Evolutionary conservation across 2,888 invertebrate species (phyloP).

Genomic region (Nomada goodeniana): DNA sequence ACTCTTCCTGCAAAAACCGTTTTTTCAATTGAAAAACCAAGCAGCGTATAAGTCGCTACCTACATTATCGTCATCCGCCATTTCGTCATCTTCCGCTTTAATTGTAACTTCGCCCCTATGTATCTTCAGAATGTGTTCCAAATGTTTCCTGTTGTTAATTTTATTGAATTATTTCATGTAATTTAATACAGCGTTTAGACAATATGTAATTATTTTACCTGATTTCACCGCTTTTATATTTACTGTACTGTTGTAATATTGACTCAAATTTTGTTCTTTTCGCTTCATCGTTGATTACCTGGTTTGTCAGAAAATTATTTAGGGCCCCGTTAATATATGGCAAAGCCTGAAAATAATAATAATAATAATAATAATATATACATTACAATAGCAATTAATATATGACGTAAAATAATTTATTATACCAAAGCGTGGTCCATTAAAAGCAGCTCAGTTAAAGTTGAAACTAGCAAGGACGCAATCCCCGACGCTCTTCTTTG

Average conservation of each 20-base stretch:
- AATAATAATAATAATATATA: neutral
- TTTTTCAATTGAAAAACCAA: neutral
- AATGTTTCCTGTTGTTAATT: slow-evolving; percentile 70
- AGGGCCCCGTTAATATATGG: slow-evolving; percentile 83
- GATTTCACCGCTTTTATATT: slow-evolving; percentile 73
- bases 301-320: slow-evolving; percentile 84
- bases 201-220: slow-evolving; percentile 61
- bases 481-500: slow-evolving; percentile 74
- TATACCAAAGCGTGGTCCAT: slow-evolving; percentile 75
- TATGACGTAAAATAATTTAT: neutral
- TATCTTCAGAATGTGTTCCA: slow-evolving; percentile 76
- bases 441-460: slow-evolving; percentile 75
- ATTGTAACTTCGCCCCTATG: slow-evolving; percentile 72
- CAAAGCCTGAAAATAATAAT: slow-evolving; percentile 68
- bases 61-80: slow-evolving; percentile 78
- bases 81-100: slow-evolving; percentile 72
- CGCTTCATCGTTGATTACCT: slow-evolving; percentile 85
- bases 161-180: slow-evolving; percentile 4
- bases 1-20: slow-evolving; percentile 72
- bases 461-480: slow-evolving; percentile 76
- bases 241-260: slow-evolving; percentile 75
- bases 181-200: neutral
- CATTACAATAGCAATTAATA: neutral
- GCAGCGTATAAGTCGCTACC: slow-evolving; percentile 35
- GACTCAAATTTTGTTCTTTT: slow-evolving; percentile 76